These are phyloP conservation scores for Xiphorhynchus elegans DNA, from an alignment of 2,113 vertebrate species.

Conservation along the genomic window DNA sequence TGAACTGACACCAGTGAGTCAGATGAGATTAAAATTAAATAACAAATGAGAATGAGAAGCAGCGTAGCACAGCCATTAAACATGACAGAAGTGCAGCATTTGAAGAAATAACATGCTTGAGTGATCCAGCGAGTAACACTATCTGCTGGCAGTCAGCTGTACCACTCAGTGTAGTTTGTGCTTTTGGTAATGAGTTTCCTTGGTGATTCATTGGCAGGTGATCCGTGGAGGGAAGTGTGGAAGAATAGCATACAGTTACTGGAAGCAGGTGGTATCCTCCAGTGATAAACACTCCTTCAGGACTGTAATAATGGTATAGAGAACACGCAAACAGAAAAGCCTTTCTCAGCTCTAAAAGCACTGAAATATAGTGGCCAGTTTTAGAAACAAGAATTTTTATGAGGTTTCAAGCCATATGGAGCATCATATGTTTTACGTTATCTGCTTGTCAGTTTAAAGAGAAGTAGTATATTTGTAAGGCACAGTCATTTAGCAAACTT, in stretches of 20 bases:
- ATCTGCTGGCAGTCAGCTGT: conserved; percentile 13
- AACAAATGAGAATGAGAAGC: not conserved
- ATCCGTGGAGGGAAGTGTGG: not conserved
- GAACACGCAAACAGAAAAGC: not conserved
- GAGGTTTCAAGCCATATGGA: not conserved
- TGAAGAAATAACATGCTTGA: not conserved
- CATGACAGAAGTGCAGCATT: not conserved
- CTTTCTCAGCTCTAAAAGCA: not conserved
- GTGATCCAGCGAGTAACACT: not conserved
- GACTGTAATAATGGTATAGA: not conserved
- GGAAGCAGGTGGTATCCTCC: not conserved
- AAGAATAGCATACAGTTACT: not conserved
- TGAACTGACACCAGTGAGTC: not conserved
- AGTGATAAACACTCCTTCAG: not conserved
- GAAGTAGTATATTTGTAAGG: not conserved
- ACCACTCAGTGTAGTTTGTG: not conserved
- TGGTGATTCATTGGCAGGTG: conserved; percentile 44
- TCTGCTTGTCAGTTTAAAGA: conserved; percentile 5
- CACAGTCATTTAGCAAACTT: not conserved
- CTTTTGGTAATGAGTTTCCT: conserved; percentile 21
- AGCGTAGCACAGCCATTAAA: not conserved
- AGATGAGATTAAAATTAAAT: conserved; percentile 35
- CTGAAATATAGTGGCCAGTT: not conserved
- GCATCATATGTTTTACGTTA: not conserved
- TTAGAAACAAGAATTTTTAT: not conserved